Percentiles rank a stretch among this genome's conserved stretches.
Evolutionary conservation across 2,888 invertebrate genomes (phyloP).

Genomic region (Drosophila paracracens): DNA sequence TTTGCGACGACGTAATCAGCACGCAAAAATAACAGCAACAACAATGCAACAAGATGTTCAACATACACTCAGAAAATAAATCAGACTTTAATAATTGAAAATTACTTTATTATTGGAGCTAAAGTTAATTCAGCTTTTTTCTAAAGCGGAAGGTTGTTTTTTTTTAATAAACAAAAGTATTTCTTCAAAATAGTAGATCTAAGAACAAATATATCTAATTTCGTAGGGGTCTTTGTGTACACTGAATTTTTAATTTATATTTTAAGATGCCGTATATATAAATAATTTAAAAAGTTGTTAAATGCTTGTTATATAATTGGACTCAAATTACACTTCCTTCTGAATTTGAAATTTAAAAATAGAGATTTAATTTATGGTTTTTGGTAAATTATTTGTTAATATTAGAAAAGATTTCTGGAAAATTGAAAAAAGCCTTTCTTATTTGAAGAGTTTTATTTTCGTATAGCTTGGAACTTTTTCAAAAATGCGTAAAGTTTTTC

Average conservation of each 20-base stretch:
- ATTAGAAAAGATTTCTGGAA: background rate
- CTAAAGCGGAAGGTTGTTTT: no score
- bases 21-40: slow-evolving; percentile 42
- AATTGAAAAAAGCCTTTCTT: background rate
- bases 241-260: no score
- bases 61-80: background rate
- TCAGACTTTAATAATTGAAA: background rate
- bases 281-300: no score
- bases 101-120: background rate
- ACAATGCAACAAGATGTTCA: slow-evolving; percentile 35
- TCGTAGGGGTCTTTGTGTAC: no score
- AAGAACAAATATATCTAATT: no score
- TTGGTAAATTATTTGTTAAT: background rate
- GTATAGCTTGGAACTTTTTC: background rate
- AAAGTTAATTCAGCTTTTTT: background rate
- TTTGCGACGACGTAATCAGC: slow-evolving; percentile 71
- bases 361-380: background rate
- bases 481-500: background rate
- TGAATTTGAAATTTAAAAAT: background rate
- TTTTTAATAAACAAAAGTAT: no score
- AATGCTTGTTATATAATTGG: no score
- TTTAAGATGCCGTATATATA: no score
- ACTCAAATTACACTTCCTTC: no score
- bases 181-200: no score
- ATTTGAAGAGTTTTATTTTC: background rate